A percentile compares a stretch with the other conserved stretches of the same genome.
Evolutionary conservation across 2,888 invertebrate genomes (phyloP).

Genomic region (Sturmia bella): DNA sequence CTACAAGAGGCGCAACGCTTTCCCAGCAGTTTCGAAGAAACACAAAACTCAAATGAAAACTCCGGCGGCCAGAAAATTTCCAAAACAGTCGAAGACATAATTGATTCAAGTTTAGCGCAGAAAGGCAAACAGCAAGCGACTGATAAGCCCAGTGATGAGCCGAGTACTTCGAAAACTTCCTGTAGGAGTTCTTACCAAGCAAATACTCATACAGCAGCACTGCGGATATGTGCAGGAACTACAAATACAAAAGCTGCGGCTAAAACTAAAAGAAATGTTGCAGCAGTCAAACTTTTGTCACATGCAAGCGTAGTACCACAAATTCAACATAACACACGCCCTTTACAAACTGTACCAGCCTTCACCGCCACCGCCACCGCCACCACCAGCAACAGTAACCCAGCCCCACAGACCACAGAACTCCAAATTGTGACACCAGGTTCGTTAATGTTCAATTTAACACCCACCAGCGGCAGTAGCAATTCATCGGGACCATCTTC

Average conservation of each 20-base stretch:
- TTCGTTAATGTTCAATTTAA: background rate
- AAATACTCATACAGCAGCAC: background rate
- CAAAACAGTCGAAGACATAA: background rate
- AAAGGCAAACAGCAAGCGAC: background rate
- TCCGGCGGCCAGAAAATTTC: background rate
- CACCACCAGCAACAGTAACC: background rate
- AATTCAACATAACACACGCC: conserved; percentile 54
- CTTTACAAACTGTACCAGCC: conserved; percentile 33
- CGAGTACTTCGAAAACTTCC: background rate
- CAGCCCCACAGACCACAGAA: background rate
- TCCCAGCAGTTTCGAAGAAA: conserved; percentile 42
- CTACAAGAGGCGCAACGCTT: conserved; percentile 49
- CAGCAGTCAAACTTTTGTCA: conserved; percentile 38
- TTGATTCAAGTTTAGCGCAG: background rate
- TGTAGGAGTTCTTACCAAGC: background rate
- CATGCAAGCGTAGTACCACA: conserved; percentile 58
- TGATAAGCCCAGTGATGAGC: background rate
- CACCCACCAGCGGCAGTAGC: background rate
- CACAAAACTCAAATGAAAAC: background rate
- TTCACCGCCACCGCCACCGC: background rate
- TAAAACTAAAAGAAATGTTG: conserved; percentile 20
- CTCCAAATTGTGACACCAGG: background rate
- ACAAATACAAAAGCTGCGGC: background rate
- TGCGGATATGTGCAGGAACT: background rate
- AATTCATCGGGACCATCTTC: background rate